phyloP scores from a whole-genome alignment of 2,797 vertebrate species.

The Calcarius lapponicus region DNA sequence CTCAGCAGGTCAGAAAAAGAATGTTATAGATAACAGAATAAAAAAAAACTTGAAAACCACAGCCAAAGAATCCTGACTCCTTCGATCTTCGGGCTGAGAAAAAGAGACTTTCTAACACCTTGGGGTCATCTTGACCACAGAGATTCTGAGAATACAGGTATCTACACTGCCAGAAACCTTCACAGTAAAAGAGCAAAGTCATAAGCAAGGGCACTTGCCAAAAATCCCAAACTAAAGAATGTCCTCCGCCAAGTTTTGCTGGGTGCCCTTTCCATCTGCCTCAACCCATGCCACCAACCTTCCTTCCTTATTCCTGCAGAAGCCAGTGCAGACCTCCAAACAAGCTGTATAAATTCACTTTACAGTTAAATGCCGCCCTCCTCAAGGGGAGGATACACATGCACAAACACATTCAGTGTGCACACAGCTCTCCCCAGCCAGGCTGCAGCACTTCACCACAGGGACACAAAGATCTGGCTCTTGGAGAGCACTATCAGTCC shows the following conservation, averaged over 20 bases:
- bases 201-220: not conserved
- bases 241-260: not conserved
- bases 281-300: not conserved
- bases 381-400: not conserved
- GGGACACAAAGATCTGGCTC: not conserved
- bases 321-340: not conserved
- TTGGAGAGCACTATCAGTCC: slow-evolving; percentile 8
- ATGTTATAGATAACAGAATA: no score
- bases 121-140: no score
- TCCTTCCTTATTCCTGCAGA: not conserved
- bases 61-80: no score
- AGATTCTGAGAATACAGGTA: not conserved
- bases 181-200: not conserved
- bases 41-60: no score
- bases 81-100: no score
- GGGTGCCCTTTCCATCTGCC: not conserved
- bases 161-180: not conserved
- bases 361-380: not conserved
- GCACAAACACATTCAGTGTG: not conserved
- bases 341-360: not conserved
- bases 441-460: not conserved
- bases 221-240: not conserved
- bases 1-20: no score
- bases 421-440: not conserved
- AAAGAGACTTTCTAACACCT: no score